Evolutionary conservation across 1,140 invertebrate genomes (phyloP), one percentile per base, ranked within the genome.

Genomic region (Drosophila cardini): DNA sequence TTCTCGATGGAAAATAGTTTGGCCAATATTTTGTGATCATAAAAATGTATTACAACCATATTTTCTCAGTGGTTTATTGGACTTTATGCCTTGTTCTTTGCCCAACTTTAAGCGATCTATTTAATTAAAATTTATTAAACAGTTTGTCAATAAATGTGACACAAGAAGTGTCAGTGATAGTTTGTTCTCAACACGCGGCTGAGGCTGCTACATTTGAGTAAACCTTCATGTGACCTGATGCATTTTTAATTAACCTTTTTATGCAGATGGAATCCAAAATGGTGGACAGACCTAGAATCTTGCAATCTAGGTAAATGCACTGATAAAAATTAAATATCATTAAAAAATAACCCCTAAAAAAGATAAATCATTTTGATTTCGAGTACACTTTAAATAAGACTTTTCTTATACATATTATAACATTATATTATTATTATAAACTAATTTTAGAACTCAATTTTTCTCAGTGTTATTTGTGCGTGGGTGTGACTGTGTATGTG

Each of bases 171-270:
- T 2, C n/a, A 40, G 42, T 10, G 16, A 16, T 8, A 21, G 55
- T 8, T 36, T 32, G 8, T 7, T 13, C 5, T 26, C 4, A 26
- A 26, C 30, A 32, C 40, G 4, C 63, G 40, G 55, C 71, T 61
- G 40, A 6, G 57, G 26, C 21, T 21, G 40, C 61, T 60, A 21
- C 15, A 72, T 58, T 72, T 74, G 50, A 69, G 77, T 77, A 75
- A 75, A 71, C 78, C 79, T 75, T 64, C 16, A 11, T 38, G n/a
- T 38, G 60, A 32, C 55, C n/a, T 45, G 48, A 43, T 61, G 80
- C 72, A 76, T 68, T 83, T 83, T 83, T 78, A 83, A 83, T 83
- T 78, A 82, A 58, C 63, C 60, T 26, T 61, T 64, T 63, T 71
- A 38, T 58, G 60, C 46, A 36, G 53, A 6, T 6, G 46, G 48